Evolutionary conservation across 2,888 invertebrate species (phyloP), one percentile per base, ranked within the genome.

Genomic region (Leptinotarsa tumamoca): DNA sequence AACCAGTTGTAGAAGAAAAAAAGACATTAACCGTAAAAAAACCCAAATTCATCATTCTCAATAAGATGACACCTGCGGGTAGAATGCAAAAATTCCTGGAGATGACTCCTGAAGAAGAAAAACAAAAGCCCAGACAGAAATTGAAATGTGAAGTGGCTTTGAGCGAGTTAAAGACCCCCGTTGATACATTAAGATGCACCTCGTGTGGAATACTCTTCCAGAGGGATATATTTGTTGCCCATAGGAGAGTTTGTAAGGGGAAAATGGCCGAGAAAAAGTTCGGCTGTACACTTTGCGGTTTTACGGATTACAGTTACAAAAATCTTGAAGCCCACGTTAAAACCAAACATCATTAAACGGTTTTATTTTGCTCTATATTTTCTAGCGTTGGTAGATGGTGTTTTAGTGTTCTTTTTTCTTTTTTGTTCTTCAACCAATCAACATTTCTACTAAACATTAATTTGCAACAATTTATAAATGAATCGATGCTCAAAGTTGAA

Each of bases 241-340:
- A 88, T 73, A 63, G 83, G 10, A 83, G 80, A 68, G 56, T 78
- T 17, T 87, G 87, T 78, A 82, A 82, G 66, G 83, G 82, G 23
- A 80, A 79, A 33, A 74, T 75, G 33, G 81, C 77, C n/a, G 80
- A 81, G 49, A 81, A 80, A 27, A 84, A 82, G 66, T 88, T 81
- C 68, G 87, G 86, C 13, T 88, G 88, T 71, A 82, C 85, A 4
- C 79, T 78, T 49, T 88, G 88, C 73, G 84, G 81, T 70, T 88
- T 84, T 77, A 86, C 85, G 14, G 83, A 86, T 80, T 79, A 80
- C 21, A 82, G 81, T 74, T 80, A 84, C 27, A 79, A 81, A 49
- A 85, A 86, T 72, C 79, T 87, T 66, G 84, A 85, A 69, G 77
- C 77, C 10, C 88, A 88, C 76, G 82, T 86, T 63, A 77, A 71